These are phyloP conservation scores for Callimorpha dominula DNA, from an alignment of 2,888 invertebrate species.

Conservation along the genomic window DNA sequence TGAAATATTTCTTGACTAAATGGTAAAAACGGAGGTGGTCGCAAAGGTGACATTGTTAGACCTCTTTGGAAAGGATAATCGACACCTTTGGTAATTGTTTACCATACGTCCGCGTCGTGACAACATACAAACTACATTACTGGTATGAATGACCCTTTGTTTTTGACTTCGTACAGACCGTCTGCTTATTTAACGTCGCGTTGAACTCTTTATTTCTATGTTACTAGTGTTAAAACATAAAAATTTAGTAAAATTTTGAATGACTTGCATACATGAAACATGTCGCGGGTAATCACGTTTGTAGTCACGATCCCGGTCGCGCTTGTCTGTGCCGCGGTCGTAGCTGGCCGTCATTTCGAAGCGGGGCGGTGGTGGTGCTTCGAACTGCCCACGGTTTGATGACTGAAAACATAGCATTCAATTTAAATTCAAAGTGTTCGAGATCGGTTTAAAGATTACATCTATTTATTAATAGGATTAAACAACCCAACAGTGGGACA, in stretches of 20 bases:
- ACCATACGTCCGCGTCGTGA: no score
- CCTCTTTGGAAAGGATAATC: no score
- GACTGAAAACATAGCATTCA: slow-evolving; percentile 53
- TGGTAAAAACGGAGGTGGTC: background rate
- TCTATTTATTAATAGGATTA: no score
- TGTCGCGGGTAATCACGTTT: slow-evolving; percentile 81
- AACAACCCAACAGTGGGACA: no score
- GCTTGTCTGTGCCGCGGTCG: slow-evolving; percentile 77
- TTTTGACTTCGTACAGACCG: no score
- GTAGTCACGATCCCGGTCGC: slow-evolving; percentile 82
- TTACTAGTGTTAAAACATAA: no score
- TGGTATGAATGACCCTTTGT: no score
- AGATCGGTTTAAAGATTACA: background rate
- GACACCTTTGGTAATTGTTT: no score
- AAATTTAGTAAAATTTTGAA: background rate
- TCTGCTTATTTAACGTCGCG: no score
- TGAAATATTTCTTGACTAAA: background rate
- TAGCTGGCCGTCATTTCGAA: slow-evolving; percentile 82
- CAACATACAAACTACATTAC: no score
- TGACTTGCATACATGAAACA: slow-evolving; percentile 67
- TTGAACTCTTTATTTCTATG: no score
- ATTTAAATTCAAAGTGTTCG: background rate
- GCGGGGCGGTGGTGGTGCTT: slow-evolving; percentile 87
- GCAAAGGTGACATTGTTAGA: background rate
- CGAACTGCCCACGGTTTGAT: slow-evolving; percentile 80